Percentiles rank a stretch among this genome's conserved stretches.
phyloP scores from a whole-genome alignment of 2,888 invertebrate species.

The Drosophila kanekoi region DNA sequence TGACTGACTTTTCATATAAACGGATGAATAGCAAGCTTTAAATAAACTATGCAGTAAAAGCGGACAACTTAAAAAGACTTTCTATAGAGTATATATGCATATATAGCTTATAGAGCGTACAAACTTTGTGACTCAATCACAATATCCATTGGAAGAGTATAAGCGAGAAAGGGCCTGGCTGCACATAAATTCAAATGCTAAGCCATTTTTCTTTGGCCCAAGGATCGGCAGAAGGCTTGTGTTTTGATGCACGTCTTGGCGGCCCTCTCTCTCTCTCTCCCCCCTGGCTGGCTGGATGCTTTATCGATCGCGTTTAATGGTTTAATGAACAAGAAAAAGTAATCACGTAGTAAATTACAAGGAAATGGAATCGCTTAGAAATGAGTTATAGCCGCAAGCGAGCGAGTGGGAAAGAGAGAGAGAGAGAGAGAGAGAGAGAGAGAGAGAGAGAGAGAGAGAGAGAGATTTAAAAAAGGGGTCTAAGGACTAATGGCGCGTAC shows the following conservation, averaged over 20 bases:
- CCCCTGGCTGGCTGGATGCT: constrained; percentile 26
- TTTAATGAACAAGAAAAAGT: constrained; percentile 80
- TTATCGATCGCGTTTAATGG: constrained; percentile 79
- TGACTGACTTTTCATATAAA: too few relatives aligned
- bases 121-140: neutral
- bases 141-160: neutral
- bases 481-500: constrained; percentile 67
- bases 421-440: neutral
- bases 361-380: constrained; percentile 76
- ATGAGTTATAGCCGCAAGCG: constrained; percentile 64
- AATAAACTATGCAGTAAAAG: neutral
- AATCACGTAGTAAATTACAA: constrained; percentile 82
- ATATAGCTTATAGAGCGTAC: neutral
- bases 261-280: neutral
- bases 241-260: constrained; percentile 21
- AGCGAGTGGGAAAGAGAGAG: constrained; percentile 9
- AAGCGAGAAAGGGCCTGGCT: constrained; percentile 65
- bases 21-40: neutral
- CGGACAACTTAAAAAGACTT: neutral
- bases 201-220: constrained; percentile 44
- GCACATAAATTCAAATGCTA: constrained; percentile 57
- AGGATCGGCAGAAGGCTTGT: constrained; percentile 39
- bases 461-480: constrained; percentile 20
- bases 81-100: neutral
- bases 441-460: constrained; percentile 8